Percentiles rank a stretch among this genome's conserved stretches.
Conservation (phyloP, 2,113 vertebrate genomes). For the Rhabdomys dilectus region DNA sequence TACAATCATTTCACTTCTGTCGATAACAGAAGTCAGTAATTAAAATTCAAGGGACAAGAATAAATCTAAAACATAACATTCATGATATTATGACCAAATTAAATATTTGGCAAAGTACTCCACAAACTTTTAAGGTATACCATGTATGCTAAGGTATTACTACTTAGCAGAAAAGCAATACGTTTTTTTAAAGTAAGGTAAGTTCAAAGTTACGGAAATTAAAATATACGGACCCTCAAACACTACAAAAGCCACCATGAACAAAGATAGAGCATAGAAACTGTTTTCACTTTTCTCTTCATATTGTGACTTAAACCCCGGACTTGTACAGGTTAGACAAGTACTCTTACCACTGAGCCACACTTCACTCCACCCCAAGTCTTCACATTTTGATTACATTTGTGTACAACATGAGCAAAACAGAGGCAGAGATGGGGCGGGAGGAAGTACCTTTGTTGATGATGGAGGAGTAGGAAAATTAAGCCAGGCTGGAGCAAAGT, state of each 20-base stretch:
- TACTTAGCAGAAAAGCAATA: neutral
- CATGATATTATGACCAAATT: neutral
- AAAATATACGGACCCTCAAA: neutral
- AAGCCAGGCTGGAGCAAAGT: conserved; percentile 94
- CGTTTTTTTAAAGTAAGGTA: neutral
- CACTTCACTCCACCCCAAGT: neutral
- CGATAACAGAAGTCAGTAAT: neutral
- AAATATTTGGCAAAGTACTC: neutral
- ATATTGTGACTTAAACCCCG: neutral
- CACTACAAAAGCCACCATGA: conserved; percentile 31
- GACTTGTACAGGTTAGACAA: neutral
- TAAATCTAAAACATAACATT: conserved; percentile 5
- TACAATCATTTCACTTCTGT: neutral
- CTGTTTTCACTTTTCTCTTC: neutral
- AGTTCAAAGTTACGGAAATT: neutral
- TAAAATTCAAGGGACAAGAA: neutral
- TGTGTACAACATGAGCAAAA: conserved; percentile 9
- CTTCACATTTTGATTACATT: neutral
- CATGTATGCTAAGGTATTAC: neutral
- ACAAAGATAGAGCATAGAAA: neutral
- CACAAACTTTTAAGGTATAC: neutral
- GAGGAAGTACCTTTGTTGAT: conserved; percentile 87
- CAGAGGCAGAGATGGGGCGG: conserved; percentile 10
- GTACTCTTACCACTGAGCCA: neutral
- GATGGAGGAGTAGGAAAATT: conserved; percentile 91